Percentiles rank a stretch among this genome's conserved stretches.
These are phyloP conservation scores for Speoplatyrhinus poulsoni DNA, from an alignment of 2,113 vertebrate species.

Conservation along the genomic window DNA sequence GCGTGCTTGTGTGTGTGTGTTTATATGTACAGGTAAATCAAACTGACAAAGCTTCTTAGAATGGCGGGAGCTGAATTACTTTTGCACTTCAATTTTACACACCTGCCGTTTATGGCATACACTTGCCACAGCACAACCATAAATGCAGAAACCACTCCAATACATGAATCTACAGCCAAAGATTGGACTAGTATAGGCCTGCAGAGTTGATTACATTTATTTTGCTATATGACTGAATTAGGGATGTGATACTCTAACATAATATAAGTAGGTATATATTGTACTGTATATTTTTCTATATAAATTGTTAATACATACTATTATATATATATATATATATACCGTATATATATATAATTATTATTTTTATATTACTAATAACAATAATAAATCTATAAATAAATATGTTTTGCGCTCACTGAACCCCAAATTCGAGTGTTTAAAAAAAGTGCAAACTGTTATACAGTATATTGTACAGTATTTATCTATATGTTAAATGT, in stretches of 20 bases:
- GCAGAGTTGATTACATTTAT: slow-evolving; percentile 17
- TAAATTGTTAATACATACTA: not conserved
- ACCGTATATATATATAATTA: not conserved
- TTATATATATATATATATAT: not conserved
- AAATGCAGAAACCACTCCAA: slow-evolving; percentile 46
- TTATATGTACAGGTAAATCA: slow-evolving; percentile 68
- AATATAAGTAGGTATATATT: not conserved
- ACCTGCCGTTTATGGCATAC: slow-evolving; percentile 64
- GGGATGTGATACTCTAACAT: not conserved
- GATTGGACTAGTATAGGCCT: slow-evolving; percentile 21
- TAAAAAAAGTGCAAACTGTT: no score
- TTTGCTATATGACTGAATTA: no score
- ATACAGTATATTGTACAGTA: no score
- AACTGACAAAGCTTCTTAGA: slow-evolving; percentile 66
- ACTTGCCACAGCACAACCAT: slow-evolving; percentile 50
- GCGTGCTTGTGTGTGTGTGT: slow-evolving; percentile 38
- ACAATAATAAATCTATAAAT: no score
- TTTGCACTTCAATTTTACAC: slow-evolving; percentile 69
- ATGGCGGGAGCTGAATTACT: slow-evolving; percentile 70
- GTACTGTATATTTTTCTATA: not conserved
- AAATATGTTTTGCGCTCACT: no score
- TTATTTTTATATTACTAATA: not conserved
- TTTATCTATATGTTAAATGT: no score
- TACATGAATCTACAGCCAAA: slow-evolving; percentile 46
- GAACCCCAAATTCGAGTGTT: no score